Percentiles rank a stretch among this genome's conserved stretches.
Evolutionary conservation across 2,797 vertebrate species (phyloP).

Genomic region (Phalloptychus januarius): DNA sequence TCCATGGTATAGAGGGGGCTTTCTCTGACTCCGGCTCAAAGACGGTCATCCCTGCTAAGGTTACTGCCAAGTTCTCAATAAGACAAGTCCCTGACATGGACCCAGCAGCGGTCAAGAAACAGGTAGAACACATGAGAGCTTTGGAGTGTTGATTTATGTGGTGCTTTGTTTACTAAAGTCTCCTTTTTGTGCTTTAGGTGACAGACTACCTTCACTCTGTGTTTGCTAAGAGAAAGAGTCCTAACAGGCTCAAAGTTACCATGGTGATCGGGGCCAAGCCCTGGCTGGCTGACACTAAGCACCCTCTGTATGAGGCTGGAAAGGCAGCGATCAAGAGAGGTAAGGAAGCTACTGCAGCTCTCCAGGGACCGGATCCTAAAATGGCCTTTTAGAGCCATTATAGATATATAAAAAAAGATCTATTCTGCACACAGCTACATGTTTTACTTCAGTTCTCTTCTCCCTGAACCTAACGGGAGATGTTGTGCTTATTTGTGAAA

Average conservation of each 20-base stretch:
- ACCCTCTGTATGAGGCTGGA: slow-evolving; percentile 85
- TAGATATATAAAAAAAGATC: neutral
- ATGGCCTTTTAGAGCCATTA: neutral
- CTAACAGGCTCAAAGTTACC: slow-evolving; percentile 87
- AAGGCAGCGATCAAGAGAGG: slow-evolving; percentile 86
- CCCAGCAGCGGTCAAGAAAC: slow-evolving; percentile 80
- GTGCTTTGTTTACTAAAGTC: neutral
- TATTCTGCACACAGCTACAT: neutral
- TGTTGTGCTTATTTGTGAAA: neutral
- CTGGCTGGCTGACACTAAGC: slow-evolving; percentile 83
- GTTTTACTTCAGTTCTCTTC: neutral
- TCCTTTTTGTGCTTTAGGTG: slow-evolving; percentile 75
- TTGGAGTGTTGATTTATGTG: neutral
- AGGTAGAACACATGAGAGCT: slow-evolving; percentile 75
- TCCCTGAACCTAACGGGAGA: neutral
- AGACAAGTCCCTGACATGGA: slow-evolving; percentile 91
- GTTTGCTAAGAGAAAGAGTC: slow-evolving; percentile 88
- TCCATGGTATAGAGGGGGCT: slow-evolving; percentile 92
- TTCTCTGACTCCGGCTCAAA: slow-evolving; percentile 88
- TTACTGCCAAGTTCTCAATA: slow-evolving; percentile 92
- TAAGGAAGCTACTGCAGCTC: slow-evolving; percentile 56
- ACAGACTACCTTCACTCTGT: slow-evolving; percentile 84
- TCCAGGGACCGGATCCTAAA: neutral
- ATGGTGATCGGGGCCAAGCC: slow-evolving; percentile 86
- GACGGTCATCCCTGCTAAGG: slow-evolving; percentile 91